phyloP scores from a whole-genome alignment of 92 coral and sea anemone species.

The Actinostola sp. region DNA sequence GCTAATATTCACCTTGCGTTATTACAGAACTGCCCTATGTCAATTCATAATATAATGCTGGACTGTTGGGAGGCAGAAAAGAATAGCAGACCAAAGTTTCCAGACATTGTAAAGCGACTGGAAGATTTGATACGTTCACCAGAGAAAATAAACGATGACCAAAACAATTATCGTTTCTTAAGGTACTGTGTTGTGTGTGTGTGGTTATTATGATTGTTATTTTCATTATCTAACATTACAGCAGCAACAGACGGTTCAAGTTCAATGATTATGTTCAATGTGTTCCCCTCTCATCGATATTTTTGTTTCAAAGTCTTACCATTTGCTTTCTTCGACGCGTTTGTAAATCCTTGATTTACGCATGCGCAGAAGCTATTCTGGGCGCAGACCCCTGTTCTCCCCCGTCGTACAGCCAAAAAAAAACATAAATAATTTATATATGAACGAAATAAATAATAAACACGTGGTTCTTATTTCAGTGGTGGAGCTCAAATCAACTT shows the following conservation, averaged over 20 bases:
- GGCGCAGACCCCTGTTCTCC: too few relatives aligned
- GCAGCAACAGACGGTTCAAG: neutral
- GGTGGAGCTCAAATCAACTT: conserved; percentile 37
- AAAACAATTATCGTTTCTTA: conserved; percentile 4
- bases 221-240: neutral
- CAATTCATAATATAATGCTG: conserved; percentile 86
- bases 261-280: too few relatives aligned
- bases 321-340: too few relatives aligned
- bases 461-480: neutral
- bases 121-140: conserved; percentile 93
- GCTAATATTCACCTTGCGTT: neutral
- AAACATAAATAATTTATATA: neutral
- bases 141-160: conserved; percentile 69
- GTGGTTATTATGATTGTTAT: neutral
- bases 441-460: neutral
- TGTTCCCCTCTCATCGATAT: too few relatives aligned
- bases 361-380: too few relatives aligned
- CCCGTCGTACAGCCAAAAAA: too few relatives aligned
- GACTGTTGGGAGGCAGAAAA: conserved; percentile 92
- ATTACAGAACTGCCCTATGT: conserved; percentile 76
- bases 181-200: conserved; percentile 20
- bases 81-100: conserved; percentile 75
- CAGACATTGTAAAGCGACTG: conserved; percentile 66
- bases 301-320: too few relatives aligned
- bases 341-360: too few relatives aligned